phyloP scores from a whole-genome alignment of 2,888 invertebrate genomes.

The Harpalus rubripes region DNA sequence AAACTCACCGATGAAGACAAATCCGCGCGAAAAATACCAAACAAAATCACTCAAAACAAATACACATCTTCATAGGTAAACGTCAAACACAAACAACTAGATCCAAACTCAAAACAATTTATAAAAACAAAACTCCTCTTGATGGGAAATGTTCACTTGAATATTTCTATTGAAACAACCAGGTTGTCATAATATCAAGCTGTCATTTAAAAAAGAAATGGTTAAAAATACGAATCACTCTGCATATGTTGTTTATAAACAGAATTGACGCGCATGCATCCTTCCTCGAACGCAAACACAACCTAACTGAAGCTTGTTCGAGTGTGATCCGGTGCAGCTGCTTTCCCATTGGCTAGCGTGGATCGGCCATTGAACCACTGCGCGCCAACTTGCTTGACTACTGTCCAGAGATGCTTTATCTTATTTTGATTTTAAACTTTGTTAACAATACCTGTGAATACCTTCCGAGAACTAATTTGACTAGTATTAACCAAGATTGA shows the following conservation, averaged over 20 bases:
- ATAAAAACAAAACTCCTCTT: slow-evolving; percentile 39
- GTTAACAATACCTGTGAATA: slow-evolving; percentile 2
- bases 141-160: slow-evolving; percentile 18
- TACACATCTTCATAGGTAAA: slow-evolving; percentile 55
- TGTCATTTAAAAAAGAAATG: slow-evolving; percentile 13
- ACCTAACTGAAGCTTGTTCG: slow-evolving; percentile 59
- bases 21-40: slow-evolving; percentile 38
- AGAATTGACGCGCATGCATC: slow-evolving; percentile 53
- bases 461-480: background rate
- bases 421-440: slow-evolving; percentile 47
- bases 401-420: slow-evolving; percentile 23
- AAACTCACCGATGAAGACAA: slow-evolving; percentile 41
- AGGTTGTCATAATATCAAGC: slow-evolving; percentile 19
- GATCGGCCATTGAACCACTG: slow-evolving; percentile 60
- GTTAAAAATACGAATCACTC: slow-evolving; percentile 67
- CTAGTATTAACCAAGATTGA: background rate
- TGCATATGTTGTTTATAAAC: slow-evolving; percentile 70
- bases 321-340: slow-evolving; percentile 30
- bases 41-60: slow-evolving; percentile 57
- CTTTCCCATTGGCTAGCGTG: slow-evolving; percentile 54
- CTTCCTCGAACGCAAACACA: slow-evolving; percentile 33
- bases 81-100: slow-evolving; percentile 49
- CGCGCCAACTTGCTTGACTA: slow-evolving; percentile 61
- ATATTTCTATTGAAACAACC: slow-evolving; percentile 36
- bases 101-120: slow-evolving; percentile 19